Percentiles rank a stretch among this genome's conserved stretches.
phyloP scores from a whole-genome alignment of 2,888 invertebrate species.

The Ommatoiulus sabulosus region DNA sequence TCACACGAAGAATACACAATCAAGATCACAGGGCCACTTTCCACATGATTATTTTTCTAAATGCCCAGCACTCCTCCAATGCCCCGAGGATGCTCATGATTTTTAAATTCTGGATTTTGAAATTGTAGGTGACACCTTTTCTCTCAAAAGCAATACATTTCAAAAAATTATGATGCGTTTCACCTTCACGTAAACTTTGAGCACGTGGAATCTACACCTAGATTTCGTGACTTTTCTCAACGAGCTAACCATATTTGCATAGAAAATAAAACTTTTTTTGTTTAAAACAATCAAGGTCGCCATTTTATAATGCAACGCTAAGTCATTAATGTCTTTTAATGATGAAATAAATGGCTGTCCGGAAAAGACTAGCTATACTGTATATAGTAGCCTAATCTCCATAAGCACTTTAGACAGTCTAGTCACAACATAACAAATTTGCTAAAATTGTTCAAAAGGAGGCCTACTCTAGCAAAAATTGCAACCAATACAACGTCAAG shows the following conservation, averaged over 20 bases:
- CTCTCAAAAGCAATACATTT: constrained; percentile 11
- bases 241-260: neutral
- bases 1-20: neutral
- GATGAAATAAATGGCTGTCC: neutral
- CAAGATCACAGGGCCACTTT: neutral
- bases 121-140: constrained; percentile 5
- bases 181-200: constrained; percentile 14
- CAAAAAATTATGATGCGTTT: constrained; percentile 10
- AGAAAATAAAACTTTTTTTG: neutral
- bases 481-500: too few species aligned
- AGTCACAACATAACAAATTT: too few species aligned
- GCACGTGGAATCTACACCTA: constrained; percentile 21
- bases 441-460: too few species aligned
- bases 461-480: too few species aligned
- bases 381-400: too few species aligned
- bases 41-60: neutral
- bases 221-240: neutral
- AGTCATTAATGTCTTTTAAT: neutral
- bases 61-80: neutral
- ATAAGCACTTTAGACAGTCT: too few species aligned
- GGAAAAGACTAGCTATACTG: neutral
- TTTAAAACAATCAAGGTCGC: neutral
- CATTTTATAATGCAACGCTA: neutral
- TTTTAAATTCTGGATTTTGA: neutral
- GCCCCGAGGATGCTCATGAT: neutral